Evolutionary conservation across 2,888 invertebrate species (phyloP), one percentile per base, ranked within the genome.

Genomic region (Ecliptopera silaceata): DNA sequence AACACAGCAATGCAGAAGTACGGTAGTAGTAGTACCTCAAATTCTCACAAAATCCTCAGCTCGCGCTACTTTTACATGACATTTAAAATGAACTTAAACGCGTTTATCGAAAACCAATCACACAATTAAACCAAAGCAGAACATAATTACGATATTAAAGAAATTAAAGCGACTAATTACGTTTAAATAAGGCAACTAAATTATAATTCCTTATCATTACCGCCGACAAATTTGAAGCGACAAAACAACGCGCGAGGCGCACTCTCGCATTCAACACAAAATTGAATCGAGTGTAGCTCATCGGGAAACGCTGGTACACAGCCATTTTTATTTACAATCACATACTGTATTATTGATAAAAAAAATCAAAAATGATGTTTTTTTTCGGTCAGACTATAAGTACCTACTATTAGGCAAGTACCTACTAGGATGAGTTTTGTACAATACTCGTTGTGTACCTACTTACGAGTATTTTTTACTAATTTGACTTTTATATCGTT

Each of bases 261-360:
- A 56, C 31, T 64, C 59, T 54, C 52, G 66, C 68, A 67, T 66
- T 64, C 70, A 64, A 65, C 75, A 74, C 70, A 66, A 83, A 82
- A 87, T 88, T 85, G 82, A 86, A 84, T 83, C 82, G 80, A 11
- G 2, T 2, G 10, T 31, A 54, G 59, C 38, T 46, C 1, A 31
- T 4, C 2, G 6, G 5, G 6, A 17, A 32, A 11, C 31, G 39
- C 45, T 45, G 12, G 49, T 6, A 13, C 17, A 48, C 17, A 38
- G 10, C 15, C 13, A 8, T 0, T 12, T 32, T 12, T 3, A 32
- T n/a, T n/a, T n/a, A n/a, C 32, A 1, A 12, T 32, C 1, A 31
- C 4, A 29, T 10, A 10, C 29, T 29, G 29, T 8, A 29, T 29
- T 6, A n/a, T n/a, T n/a, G n/a, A n/a, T n/a, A n/a, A n/a, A n/a